Percentiles rank a stretch among this genome's conserved stretches.
Evolutionary conservation across 2,888 invertebrate genomes (phyloP).

Genomic region (Cephonodes hylas): DNA sequence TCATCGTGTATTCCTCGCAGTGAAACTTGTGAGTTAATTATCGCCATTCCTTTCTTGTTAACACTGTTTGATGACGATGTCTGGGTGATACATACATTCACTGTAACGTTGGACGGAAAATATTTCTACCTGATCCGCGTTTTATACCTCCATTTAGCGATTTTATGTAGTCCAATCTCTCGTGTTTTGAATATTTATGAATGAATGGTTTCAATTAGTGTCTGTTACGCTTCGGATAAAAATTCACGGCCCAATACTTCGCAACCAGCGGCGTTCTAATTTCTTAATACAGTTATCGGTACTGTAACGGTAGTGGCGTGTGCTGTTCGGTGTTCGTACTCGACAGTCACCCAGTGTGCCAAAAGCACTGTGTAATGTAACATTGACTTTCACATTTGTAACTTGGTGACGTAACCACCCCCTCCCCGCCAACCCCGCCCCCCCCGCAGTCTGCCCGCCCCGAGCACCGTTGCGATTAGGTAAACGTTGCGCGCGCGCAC

Average conservation of each 20-base stretch:
- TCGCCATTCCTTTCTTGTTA: not conserved
- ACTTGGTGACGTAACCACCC: slow-evolving; percentile 56
- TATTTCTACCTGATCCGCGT: not conserved
- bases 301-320: slow-evolving; percentile 27
- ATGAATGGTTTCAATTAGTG: not conserved
- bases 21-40: not conserved
- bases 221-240: not conserved
- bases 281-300: slow-evolving; percentile 23
- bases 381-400: slow-evolving; percentile 78
- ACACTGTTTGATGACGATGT: not conserved
- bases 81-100: not conserved
- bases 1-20: not conserved
- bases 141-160: not conserved
- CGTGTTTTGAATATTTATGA: not conserved
- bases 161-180: not conserved
- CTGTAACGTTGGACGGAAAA: not conserved
- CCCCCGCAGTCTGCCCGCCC: slow-evolving; percentile 44
- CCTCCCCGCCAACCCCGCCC: slow-evolving; percentile 43
- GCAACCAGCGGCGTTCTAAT: not conserved
- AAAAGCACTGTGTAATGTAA: slow-evolving; percentile 60
- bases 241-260: not conserved
- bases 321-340: slow-evolving; percentile 26
- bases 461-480: slow-evolving; percentile 59
- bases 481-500: slow-evolving; percentile 72
- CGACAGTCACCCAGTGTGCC: slow-evolving; percentile 32